Evolutionary conservation across 2,797 vertebrate species (phyloP), one percentile per base, ranked within the genome.

Genomic region (Triplophysa yarkandensis): DNA sequence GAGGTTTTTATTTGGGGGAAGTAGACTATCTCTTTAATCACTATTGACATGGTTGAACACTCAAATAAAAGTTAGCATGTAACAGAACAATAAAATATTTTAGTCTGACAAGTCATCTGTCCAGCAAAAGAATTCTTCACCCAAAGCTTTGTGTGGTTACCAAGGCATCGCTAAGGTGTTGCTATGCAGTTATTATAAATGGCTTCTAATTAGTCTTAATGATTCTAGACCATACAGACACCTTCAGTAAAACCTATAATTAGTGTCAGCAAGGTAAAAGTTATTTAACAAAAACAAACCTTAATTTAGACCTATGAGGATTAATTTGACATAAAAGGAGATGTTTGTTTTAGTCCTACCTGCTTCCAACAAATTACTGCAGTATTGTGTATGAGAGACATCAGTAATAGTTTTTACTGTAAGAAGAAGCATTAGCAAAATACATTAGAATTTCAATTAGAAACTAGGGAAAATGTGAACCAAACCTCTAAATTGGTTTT

Each of bases 401-500:
- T 11, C 6, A 27, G 17, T 55, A 55, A 25, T 16, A 6, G 11
- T 17, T 13, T 6, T 27, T 54, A 8, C 4, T 28, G 4, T 7
- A 21, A 28, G 4, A 9, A 43, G 6, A 3, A 3, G 9, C 19
- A 61, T 48, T 27, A 61, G 30, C 5, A 61, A 61, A 71, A 36
- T n/a, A 17, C 57, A 19, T 50, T 9, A n/a, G 9, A 13, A 4
- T 27, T 50, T 62, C 32, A 50, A 50, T n/a, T 32, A 50, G 69
- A 58, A 71, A 62, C 44, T 62, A 19, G 6, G 41, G 9, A 27
- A 6, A 34, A 66, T 30, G 0, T 2, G 6, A 62, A 36, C 28
- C 69, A 39, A 57, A 39, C 69, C 30, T 39, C 11, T 46, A 32
- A 25, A 36, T 36, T 25, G 43, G 17, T 71, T 62, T 61, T 5